A percentile compares a stretch with the other conserved stretches of the same genome.
Evolutionary conservation across 64 coral and sea anemone genomes (phyloP).

Genomic region (Pocillopora verrucosa): DNA sequence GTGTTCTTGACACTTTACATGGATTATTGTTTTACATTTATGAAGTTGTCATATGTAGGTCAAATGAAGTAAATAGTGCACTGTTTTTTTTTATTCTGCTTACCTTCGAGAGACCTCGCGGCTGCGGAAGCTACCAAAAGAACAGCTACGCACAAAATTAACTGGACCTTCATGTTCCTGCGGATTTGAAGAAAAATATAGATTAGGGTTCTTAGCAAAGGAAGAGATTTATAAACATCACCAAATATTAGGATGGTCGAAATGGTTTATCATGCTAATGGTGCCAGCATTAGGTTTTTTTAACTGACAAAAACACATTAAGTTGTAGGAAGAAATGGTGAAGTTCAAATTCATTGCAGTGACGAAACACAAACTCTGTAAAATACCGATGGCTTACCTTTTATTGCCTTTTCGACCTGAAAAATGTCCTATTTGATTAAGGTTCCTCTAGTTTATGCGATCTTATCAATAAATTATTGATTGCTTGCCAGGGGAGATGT

Average conservation of each 20-base stretch:
- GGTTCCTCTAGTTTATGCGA: neutral
- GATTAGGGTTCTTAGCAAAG: neutral
- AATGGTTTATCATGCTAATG: no score
- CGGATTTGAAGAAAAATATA: neutral
- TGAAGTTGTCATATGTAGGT: no score
- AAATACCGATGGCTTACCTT: conserved; percentile 12
- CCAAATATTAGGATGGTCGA: no score
- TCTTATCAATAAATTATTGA: neutral
- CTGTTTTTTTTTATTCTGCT: neutral
- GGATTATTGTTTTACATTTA: no score
- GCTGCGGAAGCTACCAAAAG: conserved; percentile 17
- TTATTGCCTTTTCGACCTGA: neutral
- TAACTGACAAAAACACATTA: no score
- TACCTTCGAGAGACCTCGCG: conserved; percentile 14
- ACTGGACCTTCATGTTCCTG: conserved; percentile 15
- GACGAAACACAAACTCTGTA: no score
- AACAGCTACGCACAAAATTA: conserved; percentile 5
- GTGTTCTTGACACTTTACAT: no score
- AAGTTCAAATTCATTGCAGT: neutral
- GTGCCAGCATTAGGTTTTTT: no score
- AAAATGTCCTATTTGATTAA: neutral
- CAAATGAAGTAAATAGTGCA: no score
- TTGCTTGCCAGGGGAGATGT: neutral
- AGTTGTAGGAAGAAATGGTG: neutral
- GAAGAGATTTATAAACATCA: neutral